phyloP scores from a whole-genome alignment of 1,140 invertebrate genomes.

The Gryllus bimaculatus region DNA sequence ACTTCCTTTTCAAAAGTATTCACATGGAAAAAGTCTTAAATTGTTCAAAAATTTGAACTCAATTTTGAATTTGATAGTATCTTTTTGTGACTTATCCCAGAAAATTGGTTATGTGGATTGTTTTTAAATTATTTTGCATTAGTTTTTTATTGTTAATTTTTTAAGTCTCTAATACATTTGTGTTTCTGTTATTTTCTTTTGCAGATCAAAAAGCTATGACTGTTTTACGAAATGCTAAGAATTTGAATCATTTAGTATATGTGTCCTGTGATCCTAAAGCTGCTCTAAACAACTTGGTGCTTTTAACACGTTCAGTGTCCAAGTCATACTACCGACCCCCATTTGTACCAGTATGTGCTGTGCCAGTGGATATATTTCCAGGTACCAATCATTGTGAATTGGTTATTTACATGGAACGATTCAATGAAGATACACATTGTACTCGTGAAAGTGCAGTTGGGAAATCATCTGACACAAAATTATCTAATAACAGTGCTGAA shows the following conservation, averaged over 20 bases:
- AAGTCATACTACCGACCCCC: conserved; percentile 74
- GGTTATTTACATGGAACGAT: conserved; percentile 68
- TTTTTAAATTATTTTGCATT: too few relatives aligned
- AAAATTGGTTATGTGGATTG: too few relatives aligned
- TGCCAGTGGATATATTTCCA: conserved; percentile 92
- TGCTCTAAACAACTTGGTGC: conserved; percentile 83
- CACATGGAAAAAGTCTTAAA: too few relatives aligned
- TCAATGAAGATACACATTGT: not conserved
- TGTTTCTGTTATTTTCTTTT: conserved; percentile 27
- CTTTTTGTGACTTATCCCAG: not conserved
- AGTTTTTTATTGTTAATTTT: too few relatives aligned
- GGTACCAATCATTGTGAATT: conserved; percentile 84
- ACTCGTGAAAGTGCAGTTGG: too few relatives aligned
- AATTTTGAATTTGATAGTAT: not conserved
- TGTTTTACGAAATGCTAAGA: conserved; percentile 60
- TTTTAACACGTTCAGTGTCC: conserved; percentile 66
- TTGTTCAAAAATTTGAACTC: not conserved
- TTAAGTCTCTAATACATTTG: not conserved
- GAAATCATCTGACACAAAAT: too few relatives aligned
- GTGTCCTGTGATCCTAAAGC: conserved; percentile 83
- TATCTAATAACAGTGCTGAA: too few relatives aligned
- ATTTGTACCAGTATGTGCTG: conserved; percentile 66
- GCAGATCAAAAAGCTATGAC: conserved; percentile 70
- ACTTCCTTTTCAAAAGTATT: too few relatives aligned
- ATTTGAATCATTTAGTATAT: conserved; percentile 75